Base-by-base conservation (phyloP, 1,140 invertebrate species). In the Drosophila bipectinata region DNA sequence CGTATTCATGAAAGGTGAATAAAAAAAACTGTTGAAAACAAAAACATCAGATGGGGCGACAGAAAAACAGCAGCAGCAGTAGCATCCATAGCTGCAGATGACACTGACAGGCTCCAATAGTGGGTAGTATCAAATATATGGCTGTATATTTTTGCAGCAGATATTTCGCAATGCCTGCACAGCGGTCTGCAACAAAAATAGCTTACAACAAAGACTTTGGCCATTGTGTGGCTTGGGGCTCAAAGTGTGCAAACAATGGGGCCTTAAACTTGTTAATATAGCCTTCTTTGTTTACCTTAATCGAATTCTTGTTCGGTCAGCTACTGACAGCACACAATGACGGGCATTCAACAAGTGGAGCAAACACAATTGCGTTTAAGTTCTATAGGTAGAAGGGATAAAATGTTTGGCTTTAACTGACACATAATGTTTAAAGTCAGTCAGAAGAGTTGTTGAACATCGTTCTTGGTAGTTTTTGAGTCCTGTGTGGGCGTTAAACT, bases 1-100 rank as follows among this genome's bases (percentile, higher is more conserved):
- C 24, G 14, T 39, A 56, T 48, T 39, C 59, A 45, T 41, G 41
- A 37, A 56, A 75, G 77, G 76, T 79, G 54, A 69, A 63, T 60
- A 41, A 56, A 18, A 15, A 63, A 34, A 79, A 58, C 24, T 12
- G 39, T n/a, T 39, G 26, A 32, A 30, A 57, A 51, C 52, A 74
- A 34, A 37, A 56, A 54, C 15, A 24, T 24, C 18, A 28, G 12
- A 55, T 72, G 32, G 37, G 44, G 26, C 32, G 55, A 37, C 37
- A 61, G 56, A 30, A 34, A n/a, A 41, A 24, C 56, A 30, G 32
- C 10, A 32, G 32, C 30, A 41, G 41, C 51, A 37, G 34, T 39
- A 58, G 6, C n/a, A 14, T 44, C 41, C 15, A 14, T 44, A 15
- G 37, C 51, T 58, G 52, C 32, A 18, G 26, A 51, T 56, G 69